Evolutionary conservation across 2,113 vertebrate species (phyloP).

Genomic region (Sardina pilchardus): DNA sequence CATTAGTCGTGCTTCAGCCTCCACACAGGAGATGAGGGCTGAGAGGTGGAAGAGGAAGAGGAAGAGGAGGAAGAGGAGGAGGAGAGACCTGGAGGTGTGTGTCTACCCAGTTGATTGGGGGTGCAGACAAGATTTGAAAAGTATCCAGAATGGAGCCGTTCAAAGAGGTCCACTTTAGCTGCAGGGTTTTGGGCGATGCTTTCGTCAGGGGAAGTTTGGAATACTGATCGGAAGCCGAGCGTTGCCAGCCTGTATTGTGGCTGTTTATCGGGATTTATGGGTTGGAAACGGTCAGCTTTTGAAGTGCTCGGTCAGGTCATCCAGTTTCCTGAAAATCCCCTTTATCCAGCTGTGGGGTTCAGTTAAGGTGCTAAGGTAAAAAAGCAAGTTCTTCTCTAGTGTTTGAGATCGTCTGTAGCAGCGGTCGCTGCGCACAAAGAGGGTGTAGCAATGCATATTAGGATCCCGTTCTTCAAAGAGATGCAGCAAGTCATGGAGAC

Average conservation of each 20-base stretch:
- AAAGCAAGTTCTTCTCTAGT: neutral
- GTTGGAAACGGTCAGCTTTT: neutral
- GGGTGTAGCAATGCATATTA: neutral
- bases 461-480: neutral
- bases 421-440: neutral
- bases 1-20: constrained; percentile 68
- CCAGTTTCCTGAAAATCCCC: neutral
- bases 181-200: too few species aligned
- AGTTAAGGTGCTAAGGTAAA: neutral
- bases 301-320: neutral
- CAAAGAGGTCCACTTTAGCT: neutral
- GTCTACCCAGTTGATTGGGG: neutral
- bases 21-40: neutral
- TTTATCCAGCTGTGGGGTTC: neutral
- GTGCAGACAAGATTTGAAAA: neutral
- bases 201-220: neutral
- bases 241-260: neutral
- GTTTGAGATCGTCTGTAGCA: neutral
- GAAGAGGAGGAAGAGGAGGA: too few species aligned
- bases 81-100: neutral
- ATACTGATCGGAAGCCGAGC: neutral
- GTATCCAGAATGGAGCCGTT: neutral
- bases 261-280: neutral
- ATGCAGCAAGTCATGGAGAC: neutral
- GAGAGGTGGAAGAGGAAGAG: neutral